Evolutionary conservation across 2,797 vertebrate species (phyloP).

Genomic region (Hoplostethus mediterraneus): DNA sequence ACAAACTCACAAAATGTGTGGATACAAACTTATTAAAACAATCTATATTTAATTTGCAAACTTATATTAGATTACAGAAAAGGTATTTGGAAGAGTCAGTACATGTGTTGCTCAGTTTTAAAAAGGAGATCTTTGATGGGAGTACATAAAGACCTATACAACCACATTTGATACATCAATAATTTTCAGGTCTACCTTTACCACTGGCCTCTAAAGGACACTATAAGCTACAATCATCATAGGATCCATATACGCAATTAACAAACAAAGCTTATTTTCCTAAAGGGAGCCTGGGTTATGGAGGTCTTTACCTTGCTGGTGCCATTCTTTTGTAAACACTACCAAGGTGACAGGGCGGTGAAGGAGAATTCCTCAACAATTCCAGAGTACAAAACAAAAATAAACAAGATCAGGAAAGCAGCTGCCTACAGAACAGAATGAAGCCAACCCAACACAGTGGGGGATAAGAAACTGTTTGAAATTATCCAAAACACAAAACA

Average conservation of each 20-base stretch:
- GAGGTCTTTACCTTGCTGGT: constrained; percentile 82
- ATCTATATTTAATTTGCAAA: constrained; percentile 99
- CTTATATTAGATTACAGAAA: constrained; percentile 99
- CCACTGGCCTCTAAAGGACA: constrained; percentile 84
- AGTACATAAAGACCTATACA: constrained; percentile 86
- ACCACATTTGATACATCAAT: constrained; percentile 83
- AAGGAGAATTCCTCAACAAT: constrained; percentile 88
- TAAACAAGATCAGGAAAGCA: constrained; percentile 80
- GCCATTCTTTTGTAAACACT: constrained; percentile 84
- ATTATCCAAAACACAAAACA: constrained; percentile 79
- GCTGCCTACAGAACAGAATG: constrained; percentile 90
- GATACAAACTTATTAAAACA: constrained; percentile 96
- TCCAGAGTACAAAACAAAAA: constrained; percentile 85
- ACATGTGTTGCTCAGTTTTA: constrained; percentile 89
- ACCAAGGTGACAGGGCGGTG: constrained; percentile 79
- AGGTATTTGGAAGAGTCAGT: constrained; percentile 94
- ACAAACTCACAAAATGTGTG: constrained; percentile 61
- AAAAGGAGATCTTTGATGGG: constrained; percentile 92
- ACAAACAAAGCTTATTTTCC: constrained; percentile 84
- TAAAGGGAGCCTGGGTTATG: constrained; percentile 81
- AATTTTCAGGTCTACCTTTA: constrained; percentile 79
- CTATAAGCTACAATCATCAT: constrained; percentile 83
- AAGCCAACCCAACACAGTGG: constrained; percentile 85
- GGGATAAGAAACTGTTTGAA: constrained; percentile 81
- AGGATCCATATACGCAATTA: constrained; percentile 76